Base-by-base conservation (phyloP, 1,140 invertebrate genomes). In the Olivierus martensii region DNA sequence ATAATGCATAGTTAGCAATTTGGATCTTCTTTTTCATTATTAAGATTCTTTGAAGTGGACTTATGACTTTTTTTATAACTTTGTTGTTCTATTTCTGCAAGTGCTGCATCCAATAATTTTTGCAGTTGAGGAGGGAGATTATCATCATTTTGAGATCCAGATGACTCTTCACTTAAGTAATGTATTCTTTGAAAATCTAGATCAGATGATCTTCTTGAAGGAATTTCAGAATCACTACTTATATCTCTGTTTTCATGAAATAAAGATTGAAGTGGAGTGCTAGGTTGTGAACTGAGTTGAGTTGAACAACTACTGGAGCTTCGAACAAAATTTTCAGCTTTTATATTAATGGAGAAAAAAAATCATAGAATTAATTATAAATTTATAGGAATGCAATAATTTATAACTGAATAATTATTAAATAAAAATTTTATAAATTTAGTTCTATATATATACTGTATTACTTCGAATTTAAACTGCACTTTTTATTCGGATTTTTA, bases 211-310 rank as follows among this genome's bases (percentile, higher is more conserved):
- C 47, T 51, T 41, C 15, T 51, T 22, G 49, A 45, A 12, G 42
- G 51, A 11, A 48, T 22, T 51, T 55, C 54, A 36, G 49, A 51
- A 43, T 55, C 54, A 37, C 54, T 51, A 39, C 51, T 43, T 17
- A 55, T 21, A 17, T 37, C 34, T 48, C 46, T 28, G 5, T 34
- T n/a, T 11, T 28, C 36, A 28, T 51, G 49, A 6, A 47, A 15
- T 6, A 45, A 49, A 1, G 54, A 51, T 12, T 18, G 28, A 11
- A 48, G 51, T 14, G 44, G 41, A 36, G 28, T 46, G 37, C 54
- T 55, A 18, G 42, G 18, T 38, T 48, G 49, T 2, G 54, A 55
- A 36, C 43, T 51, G 42, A 50, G 47, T 14, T 51, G 54, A 15
- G 49, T 55, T 17, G 47, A 51, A 36, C 54, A 51, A 34, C 54